These are phyloP conservation scores for Ethmia dodecea DNA, from an alignment of 2,888 invertebrate species.

Conservation along the genomic window DNA sequence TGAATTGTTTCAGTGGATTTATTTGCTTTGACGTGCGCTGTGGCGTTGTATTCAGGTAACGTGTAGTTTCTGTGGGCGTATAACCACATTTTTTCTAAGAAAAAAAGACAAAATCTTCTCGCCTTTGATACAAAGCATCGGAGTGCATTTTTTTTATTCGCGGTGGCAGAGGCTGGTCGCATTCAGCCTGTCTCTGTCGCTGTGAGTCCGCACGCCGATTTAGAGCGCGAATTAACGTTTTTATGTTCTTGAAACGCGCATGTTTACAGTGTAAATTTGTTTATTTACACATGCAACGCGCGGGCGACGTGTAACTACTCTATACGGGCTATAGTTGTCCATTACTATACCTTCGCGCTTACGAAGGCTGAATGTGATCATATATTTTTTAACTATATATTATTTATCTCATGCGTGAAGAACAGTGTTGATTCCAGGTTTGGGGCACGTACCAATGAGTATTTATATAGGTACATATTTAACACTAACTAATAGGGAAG, in stretches of 20 bases:
- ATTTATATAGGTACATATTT: too few species aligned
- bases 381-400: too few species aligned
- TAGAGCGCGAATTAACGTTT: constrained; percentile 50
- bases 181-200: constrained; percentile 21
- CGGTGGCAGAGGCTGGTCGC: constrained; percentile 16
- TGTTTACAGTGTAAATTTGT: constrained; percentile 68
- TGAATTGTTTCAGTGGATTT: constrained; percentile 56
- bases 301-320: constrained; percentile 1
- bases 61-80: constrained; percentile 22
- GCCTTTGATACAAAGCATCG: constrained; percentile 8
- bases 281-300: constrained; percentile 51
- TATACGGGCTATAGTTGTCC: constrained; percentile 27
- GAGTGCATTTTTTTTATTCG: constrained; percentile 22
- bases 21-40: constrained; percentile 48
- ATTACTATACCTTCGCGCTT: too few species aligned
- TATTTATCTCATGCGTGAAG: too few species aligned
- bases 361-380: too few species aligned
- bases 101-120: background rate
- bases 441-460: too few species aligned
- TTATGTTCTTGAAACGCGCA: constrained; percentile 54
- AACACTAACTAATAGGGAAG: too few species aligned
- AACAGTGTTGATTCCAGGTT: too few species aligned
- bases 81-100: constrained; percentile 1
- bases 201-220: constrained; percentile 30
- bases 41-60: constrained; percentile 43